Evolutionary conservation across 2,888 invertebrate species (phyloP).

Genomic region (Thymelicus sylvestris): DNA sequence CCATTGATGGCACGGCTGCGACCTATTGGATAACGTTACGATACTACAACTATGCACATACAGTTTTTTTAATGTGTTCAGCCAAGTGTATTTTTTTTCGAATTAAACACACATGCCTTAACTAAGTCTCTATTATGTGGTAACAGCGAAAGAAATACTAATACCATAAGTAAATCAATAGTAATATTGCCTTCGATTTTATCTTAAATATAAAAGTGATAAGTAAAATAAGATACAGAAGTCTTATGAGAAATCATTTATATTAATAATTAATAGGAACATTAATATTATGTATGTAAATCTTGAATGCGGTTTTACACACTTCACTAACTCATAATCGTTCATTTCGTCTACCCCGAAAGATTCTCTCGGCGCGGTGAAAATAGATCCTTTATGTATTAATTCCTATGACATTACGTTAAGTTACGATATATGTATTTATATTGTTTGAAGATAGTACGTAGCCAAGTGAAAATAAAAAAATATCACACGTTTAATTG

Average conservation of each 20-base stretch:
- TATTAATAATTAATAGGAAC: slow-evolving; percentile 35
- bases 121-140: slow-evolving; percentile 17
- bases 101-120: slow-evolving; percentile 16
- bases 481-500: no score
- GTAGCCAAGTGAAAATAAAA: slow-evolving; percentile 17
- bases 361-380: slow-evolving; percentile 50
- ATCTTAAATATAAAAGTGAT: slow-evolving; percentile 55
- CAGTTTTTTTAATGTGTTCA: background rate
- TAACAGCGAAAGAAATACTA: slow-evolving; percentile 13
- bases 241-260: slow-evolving; percentile 60
- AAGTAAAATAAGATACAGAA: slow-evolving; percentile 69
- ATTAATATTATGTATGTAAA: slow-evolving; percentile 32
- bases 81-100: background rate
- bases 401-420: background rate
- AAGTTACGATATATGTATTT: slow-evolving; percentile 5
- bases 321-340: background rate
- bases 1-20: background rate
- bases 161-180: slow-evolving; percentile 45
- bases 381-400: slow-evolving; percentile 10
- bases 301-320: slow-evolving; percentile 28
- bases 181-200: slow-evolving; percentile 66
- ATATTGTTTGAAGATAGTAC: slow-evolving; percentile 13
- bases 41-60: background rate
- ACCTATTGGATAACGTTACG: slow-evolving; percentile 12
- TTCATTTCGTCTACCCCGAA: slow-evolving; percentile 53